Evolutionary conservation across 2,113 vertebrate genomes (phyloP).

Genomic region (Sula dactylatra): DNA sequence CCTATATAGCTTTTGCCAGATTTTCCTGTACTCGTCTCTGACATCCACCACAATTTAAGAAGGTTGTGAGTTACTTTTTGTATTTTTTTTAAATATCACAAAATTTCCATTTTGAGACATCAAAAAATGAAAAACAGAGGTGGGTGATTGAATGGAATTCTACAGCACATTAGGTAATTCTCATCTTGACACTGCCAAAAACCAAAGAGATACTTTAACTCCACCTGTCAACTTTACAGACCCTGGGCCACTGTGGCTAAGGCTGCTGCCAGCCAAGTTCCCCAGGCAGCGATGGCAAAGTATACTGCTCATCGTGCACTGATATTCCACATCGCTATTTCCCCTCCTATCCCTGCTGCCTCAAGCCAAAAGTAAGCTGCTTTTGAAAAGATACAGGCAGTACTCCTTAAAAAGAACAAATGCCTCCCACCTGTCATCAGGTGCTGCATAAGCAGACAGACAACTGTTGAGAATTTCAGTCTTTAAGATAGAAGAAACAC

Average conservation of each 20-base stretch:
- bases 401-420: neutral
- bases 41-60: neutral
- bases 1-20: neutral
- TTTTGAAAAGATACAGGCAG: neutral
- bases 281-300: neutral
- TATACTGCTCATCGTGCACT: neutral
- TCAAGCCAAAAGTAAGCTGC: neutral
- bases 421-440: neutral
- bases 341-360: fast-evolving
- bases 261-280: neutral
- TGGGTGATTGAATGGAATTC: neutral
- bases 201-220: neutral
- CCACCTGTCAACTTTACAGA: neutral
- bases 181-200: neutral
- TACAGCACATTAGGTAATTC: neutral
- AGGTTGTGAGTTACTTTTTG: neutral
- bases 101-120: neutral
- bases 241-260: neutral
- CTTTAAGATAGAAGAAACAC: neutral
- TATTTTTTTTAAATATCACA: neutral
- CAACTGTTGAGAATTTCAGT: neutral
- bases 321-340: neutral
- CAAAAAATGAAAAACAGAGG: neutral
- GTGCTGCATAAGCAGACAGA: neutral
- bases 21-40: neutral